Evolutionary conservation across 2,113 vertebrate genomes (phyloP).

Genomic region (Zingel zingel): DNA sequence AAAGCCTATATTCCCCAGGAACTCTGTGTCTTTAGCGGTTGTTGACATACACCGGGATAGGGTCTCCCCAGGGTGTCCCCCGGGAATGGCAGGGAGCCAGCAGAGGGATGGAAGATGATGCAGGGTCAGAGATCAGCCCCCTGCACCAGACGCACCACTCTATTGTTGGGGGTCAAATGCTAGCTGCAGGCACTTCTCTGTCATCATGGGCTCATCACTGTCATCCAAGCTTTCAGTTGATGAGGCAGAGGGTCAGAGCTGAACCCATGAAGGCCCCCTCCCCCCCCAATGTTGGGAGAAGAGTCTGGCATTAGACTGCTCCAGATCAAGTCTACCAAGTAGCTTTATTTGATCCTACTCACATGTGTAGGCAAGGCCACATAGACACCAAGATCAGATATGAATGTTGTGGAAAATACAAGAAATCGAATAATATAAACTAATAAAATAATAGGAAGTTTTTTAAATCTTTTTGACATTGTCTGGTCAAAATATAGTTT

Average conservation of each 20-base stretch:
- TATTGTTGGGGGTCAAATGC: slow-evolving; percentile 65
- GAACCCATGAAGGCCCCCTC: slow-evolving; percentile 9
- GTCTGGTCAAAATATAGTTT: not conserved
- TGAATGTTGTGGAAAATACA: not conserved
- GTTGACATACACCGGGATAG: slow-evolving; percentile 54
- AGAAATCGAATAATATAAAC: not conserved
- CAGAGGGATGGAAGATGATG: slow-evolving; percentile 61
- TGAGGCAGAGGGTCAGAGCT: slow-evolving; percentile 55
- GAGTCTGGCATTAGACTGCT: not conserved
- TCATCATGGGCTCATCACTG: slow-evolving; percentile 80
- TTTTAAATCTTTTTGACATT: not conserved
- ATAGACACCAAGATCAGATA: not conserved
- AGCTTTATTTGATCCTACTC: not conserved
- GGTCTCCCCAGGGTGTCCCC: slow-evolving; percentile 47
- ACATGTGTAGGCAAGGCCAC: not conserved
- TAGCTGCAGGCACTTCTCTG: slow-evolving; percentile 72
- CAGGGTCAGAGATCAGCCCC: slow-evolving; percentile 73
- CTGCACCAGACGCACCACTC: slow-evolving; percentile 52
- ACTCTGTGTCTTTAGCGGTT: slow-evolving; percentile 14
- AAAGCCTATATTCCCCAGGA: slow-evolving; percentile 11
- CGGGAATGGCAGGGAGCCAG: slow-evolving; percentile 43
- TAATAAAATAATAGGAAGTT: not conserved
- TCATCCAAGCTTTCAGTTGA: slow-evolving; percentile 65
- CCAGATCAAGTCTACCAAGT: not conserved
- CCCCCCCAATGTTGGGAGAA: not conserved